These are phyloP conservation scores for Tetraodon nigroviridis DNA, from an alignment of 2,113 vertebrate species.

Conservation along the genomic window DNA sequence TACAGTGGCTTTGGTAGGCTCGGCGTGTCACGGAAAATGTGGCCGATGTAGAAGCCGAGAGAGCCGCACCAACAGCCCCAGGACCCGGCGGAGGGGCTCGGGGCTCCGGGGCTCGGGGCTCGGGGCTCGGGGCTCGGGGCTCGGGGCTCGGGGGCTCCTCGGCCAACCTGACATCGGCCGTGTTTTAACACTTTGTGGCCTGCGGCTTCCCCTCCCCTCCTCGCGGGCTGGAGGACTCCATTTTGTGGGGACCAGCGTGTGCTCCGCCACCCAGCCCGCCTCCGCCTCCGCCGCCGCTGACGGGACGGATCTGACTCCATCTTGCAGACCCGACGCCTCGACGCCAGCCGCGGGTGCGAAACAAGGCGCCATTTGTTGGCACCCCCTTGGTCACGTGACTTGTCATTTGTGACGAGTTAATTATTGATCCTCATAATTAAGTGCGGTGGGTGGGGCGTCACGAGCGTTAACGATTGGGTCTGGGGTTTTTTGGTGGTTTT, in stretches of 20 bases:
- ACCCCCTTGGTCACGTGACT: constrained; percentile 52
- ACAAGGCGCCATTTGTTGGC: constrained; percentile 39
- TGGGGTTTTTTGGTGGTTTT: background rate
- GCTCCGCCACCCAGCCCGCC: constrained; percentile 47
- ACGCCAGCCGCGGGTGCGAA: constrained; percentile 22
- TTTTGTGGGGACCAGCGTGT: constrained; percentile 72
- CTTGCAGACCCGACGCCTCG: background rate
- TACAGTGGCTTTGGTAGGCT: constrained; percentile 40
- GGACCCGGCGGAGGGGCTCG: constrained; percentile 13
- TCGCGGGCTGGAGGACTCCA: constrained; percentile 73
- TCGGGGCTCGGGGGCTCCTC: constrained; percentile 23
- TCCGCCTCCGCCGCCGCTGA: constrained; percentile 5
- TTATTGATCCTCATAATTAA: constrained; percentile 54
- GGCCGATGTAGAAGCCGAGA: background rate
- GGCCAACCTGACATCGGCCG: constrained; percentile 59
- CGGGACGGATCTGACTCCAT: constrained; percentile 21
- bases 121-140: no score
- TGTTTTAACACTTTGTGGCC: constrained; percentile 78
- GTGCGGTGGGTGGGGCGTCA: constrained; percentile 14
- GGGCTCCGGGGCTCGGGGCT: no score
- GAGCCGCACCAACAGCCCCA: constrained; percentile 5
- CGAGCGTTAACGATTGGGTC: background rate
- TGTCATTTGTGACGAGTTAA: constrained; percentile 36
- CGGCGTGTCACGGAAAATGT: constrained; percentile 22
- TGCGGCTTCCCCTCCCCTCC: constrained; percentile 45